A percentile compares a stretch with the other conserved stretches of the same genome.
Evolutionary conservation across 2,888 invertebrate species (phyloP).

Genomic region (Tipula confusa): DNA sequence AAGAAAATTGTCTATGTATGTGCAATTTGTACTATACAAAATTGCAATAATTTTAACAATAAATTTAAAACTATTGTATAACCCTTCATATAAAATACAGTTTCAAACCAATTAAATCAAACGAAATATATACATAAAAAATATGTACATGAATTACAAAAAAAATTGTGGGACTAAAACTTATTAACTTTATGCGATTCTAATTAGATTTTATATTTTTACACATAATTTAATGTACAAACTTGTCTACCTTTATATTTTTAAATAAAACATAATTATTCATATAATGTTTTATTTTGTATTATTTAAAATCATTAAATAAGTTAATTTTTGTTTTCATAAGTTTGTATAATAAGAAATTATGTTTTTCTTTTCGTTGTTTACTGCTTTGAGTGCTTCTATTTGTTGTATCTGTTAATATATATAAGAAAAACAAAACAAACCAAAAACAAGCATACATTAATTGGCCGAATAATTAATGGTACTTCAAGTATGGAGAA

Average conservation of each 20-base stretch:
- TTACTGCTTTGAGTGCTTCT: not conserved
- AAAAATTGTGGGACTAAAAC: not conserved
- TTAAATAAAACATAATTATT: not conserved
- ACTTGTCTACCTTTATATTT: not conserved
- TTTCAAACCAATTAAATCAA: not conserved
- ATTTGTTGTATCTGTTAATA: not conserved
- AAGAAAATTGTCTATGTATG: too few relatives aligned
- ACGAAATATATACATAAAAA: not conserved
- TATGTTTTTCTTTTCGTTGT: not conserved
- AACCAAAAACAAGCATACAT: not conserved
- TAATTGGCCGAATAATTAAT: slow-evolving; percentile 20
- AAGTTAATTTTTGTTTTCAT: not conserved
- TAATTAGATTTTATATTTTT: not conserved
- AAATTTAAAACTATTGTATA: not conserved
- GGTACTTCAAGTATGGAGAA: slow-evolving; percentile 12
- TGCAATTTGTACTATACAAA: too few relatives aligned
- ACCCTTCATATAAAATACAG: not conserved
- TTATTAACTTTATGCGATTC: not conserved
- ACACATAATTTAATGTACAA: not conserved
- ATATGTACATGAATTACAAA: too few relatives aligned
- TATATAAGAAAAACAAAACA: not conserved
- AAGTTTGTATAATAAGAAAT: not conserved
- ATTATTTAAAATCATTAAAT: not conserved
- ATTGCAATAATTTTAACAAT: too few relatives aligned
- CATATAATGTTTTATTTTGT: not conserved